These are phyloP conservation scores for Spilarctia lutea DNA, from an alignment of 2,888 invertebrate genomes.

Conservation along the genomic window DNA sequence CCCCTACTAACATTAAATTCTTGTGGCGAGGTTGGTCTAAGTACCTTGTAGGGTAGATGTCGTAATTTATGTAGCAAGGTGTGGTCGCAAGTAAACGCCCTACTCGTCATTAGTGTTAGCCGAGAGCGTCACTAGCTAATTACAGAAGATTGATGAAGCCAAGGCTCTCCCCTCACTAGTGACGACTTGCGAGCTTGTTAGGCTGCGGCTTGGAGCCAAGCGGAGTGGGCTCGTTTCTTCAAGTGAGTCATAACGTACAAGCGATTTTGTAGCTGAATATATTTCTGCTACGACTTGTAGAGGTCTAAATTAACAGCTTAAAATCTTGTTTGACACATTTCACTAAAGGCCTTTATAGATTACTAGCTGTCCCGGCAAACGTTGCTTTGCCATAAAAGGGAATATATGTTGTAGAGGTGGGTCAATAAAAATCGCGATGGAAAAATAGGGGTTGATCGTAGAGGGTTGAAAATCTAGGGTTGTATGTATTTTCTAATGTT, in stretches of 20 bases:
- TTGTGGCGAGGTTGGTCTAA: constrained; percentile 40
- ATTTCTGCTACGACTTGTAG: background rate
- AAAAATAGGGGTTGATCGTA: too few relatives aligned
- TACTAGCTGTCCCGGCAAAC: too few relatives aligned
- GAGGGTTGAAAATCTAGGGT: too few relatives aligned
- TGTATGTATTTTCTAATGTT: too few relatives aligned
- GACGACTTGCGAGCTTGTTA: constrained; percentile 44
- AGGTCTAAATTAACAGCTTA: background rate
- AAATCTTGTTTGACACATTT: background rate
- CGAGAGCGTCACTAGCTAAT: constrained; percentile 76
- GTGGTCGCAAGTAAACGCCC: constrained; percentile 57
- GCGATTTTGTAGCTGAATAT: constrained; percentile 8
- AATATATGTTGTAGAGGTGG: too few relatives aligned
- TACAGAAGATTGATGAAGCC: constrained; percentile 80
- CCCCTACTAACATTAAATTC: constrained; percentile 41
- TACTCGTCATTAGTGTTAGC: constrained; percentile 72
- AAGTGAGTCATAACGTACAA: constrained; percentile 11
- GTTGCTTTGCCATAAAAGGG: too few relatives aligned
- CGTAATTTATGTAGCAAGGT: constrained; percentile 61
- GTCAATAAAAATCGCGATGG: too few relatives aligned
- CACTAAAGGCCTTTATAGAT: background rate
- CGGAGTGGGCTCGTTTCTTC: constrained; percentile 19
- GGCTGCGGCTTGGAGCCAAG: constrained; percentile 22
- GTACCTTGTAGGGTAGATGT: constrained; percentile 45
- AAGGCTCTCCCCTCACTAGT: constrained; percentile 60